These are phyloP conservation scores for Burhinus oedicnemus DNA, from an alignment of 2,113 vertebrate genomes.

Conservation along the genomic window DNA sequence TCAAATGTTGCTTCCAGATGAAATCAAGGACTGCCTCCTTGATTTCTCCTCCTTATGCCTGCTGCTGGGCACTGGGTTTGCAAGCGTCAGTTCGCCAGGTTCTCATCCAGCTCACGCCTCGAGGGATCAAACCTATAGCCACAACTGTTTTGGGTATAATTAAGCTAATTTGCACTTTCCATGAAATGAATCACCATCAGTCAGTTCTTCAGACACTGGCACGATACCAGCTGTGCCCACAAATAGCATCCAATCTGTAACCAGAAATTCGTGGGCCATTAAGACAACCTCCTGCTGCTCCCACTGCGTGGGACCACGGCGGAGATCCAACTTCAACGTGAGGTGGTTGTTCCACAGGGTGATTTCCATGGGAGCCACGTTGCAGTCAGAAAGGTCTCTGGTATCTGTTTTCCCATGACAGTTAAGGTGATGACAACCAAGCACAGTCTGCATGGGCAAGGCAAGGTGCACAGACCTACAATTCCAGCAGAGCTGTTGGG, in stretches of 20 bases:
- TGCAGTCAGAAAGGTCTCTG: too few relatives aligned
- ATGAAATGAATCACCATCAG: neutral
- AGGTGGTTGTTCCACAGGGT: neutral
- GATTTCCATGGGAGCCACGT: neutral
- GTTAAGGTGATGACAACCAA: neutral
- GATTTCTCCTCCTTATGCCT: neutral
- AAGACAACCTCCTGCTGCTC: neutral
- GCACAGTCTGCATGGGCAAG: rapidly evolving
- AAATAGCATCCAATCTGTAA: neutral
- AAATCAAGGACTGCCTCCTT: neutral
- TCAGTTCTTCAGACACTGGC: neutral
- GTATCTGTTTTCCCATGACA: neutral
- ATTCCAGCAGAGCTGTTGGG: neutral
- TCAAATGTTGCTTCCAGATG: neutral
- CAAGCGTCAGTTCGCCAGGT: neutral
- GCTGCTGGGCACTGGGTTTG: neutral
- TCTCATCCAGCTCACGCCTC: neutral
- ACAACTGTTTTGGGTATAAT: neutral
- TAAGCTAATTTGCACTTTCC: neutral
- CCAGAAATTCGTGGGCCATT: neutral
- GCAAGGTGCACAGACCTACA: neutral
- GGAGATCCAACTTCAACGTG: neutral
- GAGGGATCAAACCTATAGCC: neutral
- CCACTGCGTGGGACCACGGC: neutral
- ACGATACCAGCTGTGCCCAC: neutral